Base-by-base conservation (phyloP, 2,797 vertebrate genomes). In the Pterois miles region DNA sequence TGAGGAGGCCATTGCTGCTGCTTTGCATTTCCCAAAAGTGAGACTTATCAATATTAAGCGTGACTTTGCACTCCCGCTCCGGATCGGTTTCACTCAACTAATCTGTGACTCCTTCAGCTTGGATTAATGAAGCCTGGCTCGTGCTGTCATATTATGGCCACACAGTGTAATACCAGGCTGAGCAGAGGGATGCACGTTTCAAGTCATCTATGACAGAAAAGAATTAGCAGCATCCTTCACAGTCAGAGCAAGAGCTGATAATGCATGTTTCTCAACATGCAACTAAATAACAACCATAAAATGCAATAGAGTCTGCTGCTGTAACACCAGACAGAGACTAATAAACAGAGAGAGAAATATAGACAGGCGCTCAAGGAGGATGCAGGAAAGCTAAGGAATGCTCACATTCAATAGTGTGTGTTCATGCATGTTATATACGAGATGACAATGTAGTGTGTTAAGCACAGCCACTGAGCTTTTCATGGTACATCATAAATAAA, bases 401-500 rank as follows among this genome's bases (percentile, higher is more conserved):
- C 8, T 29, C 12, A 29, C 11, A 8, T 53, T 64, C 31, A 62
- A 11, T 23, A 6, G 12, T 12, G 52, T 60, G 65, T 33, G 23
- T 46, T 52, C 40, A 34, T 62, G 58, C 34, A 60, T 57, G 74
- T 8, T 46, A 53, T 48, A 71, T 53, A 57, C 22, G 7, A 60
- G 74, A 85, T 71, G 69, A 72, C 73, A 68, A 70, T 71, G 62
- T 53, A 52, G 14, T 50, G 59, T 50, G 87, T 83, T 85, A 76
- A 74, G 71, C 71, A 67, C 79, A 64, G 57, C 43, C 69, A 33
- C 76, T 38, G 57, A 74, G 67, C 60, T 74, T 83, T 78, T 71
- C 73, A 82, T 68, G 36, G 43, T 69, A 34, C 57, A 83, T 83
- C 70, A 88, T 91, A 86, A 92, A 91, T 91, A 88, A 90, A 81